phyloP scores from a whole-genome alignment of 2,888 invertebrate genomes.

The Ethmia dodecea region DNA sequence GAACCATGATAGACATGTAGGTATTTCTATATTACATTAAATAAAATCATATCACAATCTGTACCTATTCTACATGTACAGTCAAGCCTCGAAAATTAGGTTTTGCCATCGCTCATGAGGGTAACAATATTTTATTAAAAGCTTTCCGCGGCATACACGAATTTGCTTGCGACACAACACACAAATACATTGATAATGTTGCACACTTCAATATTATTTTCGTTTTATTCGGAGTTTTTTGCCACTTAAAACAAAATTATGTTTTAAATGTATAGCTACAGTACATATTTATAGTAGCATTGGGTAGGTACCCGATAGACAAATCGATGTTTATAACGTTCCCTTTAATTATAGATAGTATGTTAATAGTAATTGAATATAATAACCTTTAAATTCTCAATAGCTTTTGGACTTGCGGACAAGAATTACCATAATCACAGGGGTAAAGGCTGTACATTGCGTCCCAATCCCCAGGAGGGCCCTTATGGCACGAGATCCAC shows the following conservation, averaged over 20 bases:
- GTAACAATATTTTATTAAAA: conserved; percentile 49
- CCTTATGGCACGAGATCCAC: not conserved
- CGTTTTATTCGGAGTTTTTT: not conserved
- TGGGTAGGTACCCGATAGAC: not conserved
- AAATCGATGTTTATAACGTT: not conserved
- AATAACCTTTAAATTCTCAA: not conserved
- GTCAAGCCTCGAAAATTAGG: conserved; percentile 29
- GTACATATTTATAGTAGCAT: not conserved
- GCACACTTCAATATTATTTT: not conserved
- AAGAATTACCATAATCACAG: conserved; percentile 5
- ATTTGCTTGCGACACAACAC: conserved; percentile 12
- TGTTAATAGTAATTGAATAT: not conserved
- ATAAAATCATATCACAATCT: too few relatives aligned
- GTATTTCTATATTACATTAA: not conserved
- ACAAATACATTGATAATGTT: conserved; percentile 1
- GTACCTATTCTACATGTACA: too few relatives aligned
- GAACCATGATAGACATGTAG: not conserved
- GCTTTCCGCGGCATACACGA: conserved; percentile 33
- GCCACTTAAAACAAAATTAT: not conserved
- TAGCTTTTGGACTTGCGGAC: not conserved
- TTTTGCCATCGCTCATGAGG: conserved; percentile 31
- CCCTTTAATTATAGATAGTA: not conserved
- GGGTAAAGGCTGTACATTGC: not conserved
- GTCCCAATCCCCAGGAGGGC: not conserved
- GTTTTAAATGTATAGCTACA: not conserved